Conservation (phyloP, 2,888 invertebrate species). For the Cheilosia soror region DNA sequence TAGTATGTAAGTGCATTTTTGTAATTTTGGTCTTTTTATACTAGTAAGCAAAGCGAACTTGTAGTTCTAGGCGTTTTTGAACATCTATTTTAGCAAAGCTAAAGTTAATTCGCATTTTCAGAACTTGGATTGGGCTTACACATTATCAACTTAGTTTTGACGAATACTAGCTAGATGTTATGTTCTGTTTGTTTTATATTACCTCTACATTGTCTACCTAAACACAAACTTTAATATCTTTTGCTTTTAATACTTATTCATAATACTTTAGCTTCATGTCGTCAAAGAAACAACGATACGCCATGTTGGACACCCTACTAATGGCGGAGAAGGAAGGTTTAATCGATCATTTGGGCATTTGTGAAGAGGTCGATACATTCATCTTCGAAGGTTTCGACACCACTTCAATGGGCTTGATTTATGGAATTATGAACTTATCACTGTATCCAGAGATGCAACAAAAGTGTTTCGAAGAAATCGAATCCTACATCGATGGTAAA, state of each 20-base stretch:
- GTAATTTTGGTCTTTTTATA: no score
- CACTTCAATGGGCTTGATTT: slow-evolving; percentile 79
- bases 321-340: slow-evolving; percentile 78
- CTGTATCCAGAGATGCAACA: slow-evolving; percentile 78
- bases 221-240: no score
- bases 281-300: slow-evolving; percentile 78
- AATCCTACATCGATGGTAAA: slow-evolving; percentile 77
- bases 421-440: slow-evolving; percentile 79
- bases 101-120: no score
- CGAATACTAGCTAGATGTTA: no score
- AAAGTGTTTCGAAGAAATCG: slow-evolving; percentile 78
- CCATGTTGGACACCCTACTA: slow-evolving; percentile 79
- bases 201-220: no score
- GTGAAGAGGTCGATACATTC: slow-evolving; percentile 89
- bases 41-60: no score
- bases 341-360: slow-evolving; percentile 84
- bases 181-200: no score
- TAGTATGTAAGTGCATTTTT: slow-evolving; percentile 66
- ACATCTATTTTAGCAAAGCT: no score
- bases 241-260: no score
- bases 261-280: slow-evolving; percentile 70
- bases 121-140: no score
- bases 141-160: no score
- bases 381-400: slow-evolving; percentile 84
- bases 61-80: no score